Percentiles rank a stretch among this genome's conserved stretches.
phyloP scores from a whole-genome alignment of 2,113 vertebrate genomes.

The Eulemur macaco region DNA sequence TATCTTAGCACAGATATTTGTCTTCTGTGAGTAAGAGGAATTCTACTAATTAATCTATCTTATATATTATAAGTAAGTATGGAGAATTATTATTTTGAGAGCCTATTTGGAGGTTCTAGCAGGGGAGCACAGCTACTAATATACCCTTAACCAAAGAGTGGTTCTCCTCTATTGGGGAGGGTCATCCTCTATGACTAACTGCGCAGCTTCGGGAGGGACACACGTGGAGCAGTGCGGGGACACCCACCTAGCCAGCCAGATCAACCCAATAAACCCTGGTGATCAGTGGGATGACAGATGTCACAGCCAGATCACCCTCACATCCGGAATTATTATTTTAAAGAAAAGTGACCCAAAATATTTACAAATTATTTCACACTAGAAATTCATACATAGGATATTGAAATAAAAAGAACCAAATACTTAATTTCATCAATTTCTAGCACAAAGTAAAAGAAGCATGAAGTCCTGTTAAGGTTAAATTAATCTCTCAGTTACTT shows the following conservation, averaged over 20 bases:
- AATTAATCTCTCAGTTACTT: constrained; percentile 5
- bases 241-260: too few species aligned
- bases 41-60: constrained; percentile 31
- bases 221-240: too few species aligned
- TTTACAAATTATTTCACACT: constrained; percentile 12
- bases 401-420: background rate
- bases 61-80: background rate
- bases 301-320: too few species aligned
- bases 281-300: too few species aligned
- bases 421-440: background rate
- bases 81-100: background rate
- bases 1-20: constrained; percentile 31
- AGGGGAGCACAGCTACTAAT: too few species aligned
- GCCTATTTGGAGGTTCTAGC: too few species aligned
- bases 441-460: background rate
- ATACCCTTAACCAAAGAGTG: too few species aligned
- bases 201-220: too few species aligned
- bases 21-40: constrained; percentile 18
- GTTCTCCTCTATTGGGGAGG: too few species aligned
- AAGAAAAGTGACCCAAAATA: background rate
- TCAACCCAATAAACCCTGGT: too few species aligned
- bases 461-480: background rate
- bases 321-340: background rate
- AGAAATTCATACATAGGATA: constrained; percentile 42
- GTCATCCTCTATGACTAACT: too few species aligned